Percentiles rank a stretch among this genome's conserved stretches.
Conservation (phyloP, 2,113 vertebrate species). For the Anolis carolinensis region DNA sequence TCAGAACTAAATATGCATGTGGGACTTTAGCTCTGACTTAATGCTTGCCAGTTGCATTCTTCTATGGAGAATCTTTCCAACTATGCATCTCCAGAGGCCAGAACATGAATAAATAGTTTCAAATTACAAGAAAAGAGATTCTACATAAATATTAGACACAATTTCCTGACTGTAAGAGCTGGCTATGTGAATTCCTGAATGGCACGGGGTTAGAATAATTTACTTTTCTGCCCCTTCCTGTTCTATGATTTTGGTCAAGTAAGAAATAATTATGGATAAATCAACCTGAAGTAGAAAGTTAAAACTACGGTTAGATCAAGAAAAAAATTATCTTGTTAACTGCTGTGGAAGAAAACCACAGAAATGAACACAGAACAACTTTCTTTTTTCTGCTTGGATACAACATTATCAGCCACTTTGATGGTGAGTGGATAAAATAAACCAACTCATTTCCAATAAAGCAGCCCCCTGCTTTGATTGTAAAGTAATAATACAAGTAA, state of each 20-base stretch:
- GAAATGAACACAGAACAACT: background rate
- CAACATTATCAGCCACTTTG: rapidly evolving
- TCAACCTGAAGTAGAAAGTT: background rate
- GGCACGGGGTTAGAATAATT: no score
- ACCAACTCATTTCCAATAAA: background rate
- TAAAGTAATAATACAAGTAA: rapidly evolving
- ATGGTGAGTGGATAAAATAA: rapidly evolving
- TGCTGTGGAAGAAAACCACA: background rate
- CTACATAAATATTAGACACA: no score
- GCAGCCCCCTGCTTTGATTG: background rate
- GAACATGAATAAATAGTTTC: no score
- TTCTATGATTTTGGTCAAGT: background rate
- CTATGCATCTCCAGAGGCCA: no score
- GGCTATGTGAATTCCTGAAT: no score
- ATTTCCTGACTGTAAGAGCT: no score
- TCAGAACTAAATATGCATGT: background rate
- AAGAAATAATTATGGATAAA: background rate
- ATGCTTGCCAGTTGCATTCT: background rate
- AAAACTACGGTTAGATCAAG: background rate
- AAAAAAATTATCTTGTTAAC: background rate
- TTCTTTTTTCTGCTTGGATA: background rate
- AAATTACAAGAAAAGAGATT: no score
- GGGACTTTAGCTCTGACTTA: background rate
- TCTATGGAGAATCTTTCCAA: background rate
- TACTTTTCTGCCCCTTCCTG: no score